Base-by-base conservation (phyloP, 2,113 vertebrate genomes). In the Cebus imitator region DNA sequence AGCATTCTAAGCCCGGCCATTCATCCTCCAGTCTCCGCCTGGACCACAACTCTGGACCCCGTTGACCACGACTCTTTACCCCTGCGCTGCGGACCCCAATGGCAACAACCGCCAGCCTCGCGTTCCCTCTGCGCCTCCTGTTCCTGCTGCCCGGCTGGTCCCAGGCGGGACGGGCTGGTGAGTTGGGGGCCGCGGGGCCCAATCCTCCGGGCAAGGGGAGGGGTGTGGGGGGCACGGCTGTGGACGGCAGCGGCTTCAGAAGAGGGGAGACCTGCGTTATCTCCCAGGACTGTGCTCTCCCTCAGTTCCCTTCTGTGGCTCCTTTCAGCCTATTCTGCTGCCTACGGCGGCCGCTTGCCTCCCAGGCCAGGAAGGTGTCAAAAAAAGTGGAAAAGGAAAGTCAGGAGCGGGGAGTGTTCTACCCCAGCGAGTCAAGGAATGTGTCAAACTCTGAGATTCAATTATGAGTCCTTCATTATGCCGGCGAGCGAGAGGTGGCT, bases 111-210 rank as follows among this genome's bases (percentile, higher is more conserved):
- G n/a, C 17, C 1, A 20, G 17, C 68, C 3, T 18, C 18, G 35
- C 18, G n/a, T 10, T 5, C 4, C 4, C 2, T 40, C n/a, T 10
- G 16, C 2, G 1, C n/a, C 16, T 12, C 23, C n/a, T 72, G 70
- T 4, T 11, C 9, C 70, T 72, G 70, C 70, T 40, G n/a, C 11
- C 8, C n/a, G 0, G n/a, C 37, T n/a, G 35, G n/a, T 21, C n/a
- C 70, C 4, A 4, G 20, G n/a, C 70, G 20, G 70, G 16, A 13
- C 6, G 20, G n/a, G n/a, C 70, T 37, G 70, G 70, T 73, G 10
- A 73, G 70, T 40, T 21, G 9, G 2, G n/a, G n/a, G 14, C 2
- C 5, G 6, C 66, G 32, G 14, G 66, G 32, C 6, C 30, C 6
- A 68, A 68, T 35, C 66, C 30, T 18, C 6, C 12, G 64, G 32